phyloP scores from a whole-genome alignment of 2,113 vertebrate species.

The Rhabdornis inornatus region DNA sequence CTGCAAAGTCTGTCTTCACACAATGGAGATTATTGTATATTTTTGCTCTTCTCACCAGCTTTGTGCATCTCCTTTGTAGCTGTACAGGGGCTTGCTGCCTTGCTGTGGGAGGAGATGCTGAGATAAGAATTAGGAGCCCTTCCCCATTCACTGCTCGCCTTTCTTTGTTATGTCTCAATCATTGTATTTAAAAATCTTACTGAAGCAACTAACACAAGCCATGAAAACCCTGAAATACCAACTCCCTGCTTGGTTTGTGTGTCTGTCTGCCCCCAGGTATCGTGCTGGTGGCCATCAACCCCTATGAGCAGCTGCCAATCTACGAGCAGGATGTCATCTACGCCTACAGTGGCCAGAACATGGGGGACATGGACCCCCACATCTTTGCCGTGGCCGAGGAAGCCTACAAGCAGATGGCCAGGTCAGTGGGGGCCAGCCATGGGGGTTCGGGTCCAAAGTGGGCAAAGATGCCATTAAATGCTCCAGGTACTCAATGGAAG shows the following conservation, averaged over 20 bases:
- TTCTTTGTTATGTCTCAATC: background rate
- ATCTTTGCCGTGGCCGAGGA: constrained; percentile 96
- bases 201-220: background rate
- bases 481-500: fast-evolving
- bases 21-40: background rate
- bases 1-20: background rate
- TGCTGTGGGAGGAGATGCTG: background rate
- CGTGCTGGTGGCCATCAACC: constrained; percentile 96
- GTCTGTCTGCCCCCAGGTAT: constrained; percentile 77
- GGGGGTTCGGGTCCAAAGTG: fast-evolving
- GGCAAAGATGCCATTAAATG: background rate
- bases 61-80: background rate
- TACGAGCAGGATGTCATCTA: constrained; percentile 97
- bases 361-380: constrained; percentile 97
- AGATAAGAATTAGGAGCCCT: background rate
- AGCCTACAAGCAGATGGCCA: constrained; percentile 95
- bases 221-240: background rate
- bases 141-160: background rate
- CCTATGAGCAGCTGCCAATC: constrained; percentile 91
- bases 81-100: background rate
- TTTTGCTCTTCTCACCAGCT: background rate
- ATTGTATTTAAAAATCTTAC: fast-evolving
- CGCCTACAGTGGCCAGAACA: constrained; percentile 92
- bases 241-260: background rate
- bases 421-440: constrained; percentile 62